Evolutionary conservation across 2,888 invertebrate species (phyloP), one percentile per base, ranked within the genome.

Genomic region (Smittia aterrima): DNA sequence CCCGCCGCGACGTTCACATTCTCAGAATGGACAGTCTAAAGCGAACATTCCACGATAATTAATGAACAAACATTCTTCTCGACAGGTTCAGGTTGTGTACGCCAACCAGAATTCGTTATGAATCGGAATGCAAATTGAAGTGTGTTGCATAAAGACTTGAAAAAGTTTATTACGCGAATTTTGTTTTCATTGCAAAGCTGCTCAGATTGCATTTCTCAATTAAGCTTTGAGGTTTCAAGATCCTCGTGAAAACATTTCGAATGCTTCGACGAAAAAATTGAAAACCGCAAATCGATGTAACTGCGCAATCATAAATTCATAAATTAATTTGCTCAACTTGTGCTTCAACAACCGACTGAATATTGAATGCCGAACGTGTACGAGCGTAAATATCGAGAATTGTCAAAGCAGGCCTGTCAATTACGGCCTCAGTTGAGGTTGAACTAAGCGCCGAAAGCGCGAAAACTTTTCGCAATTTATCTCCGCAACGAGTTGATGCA

Each of bases 281-380:
- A 13, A n/a, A 47, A 16, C 47, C 47, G 47, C 47, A n/a, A 16
- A 47, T 47, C 47, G 47, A 47, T n/a, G 13, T 58, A 7, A 13
- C 20, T 58, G 20, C 58, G 58, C 58, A 58, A 58, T 58, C 58
- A 58, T 58, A 53, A 53, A 53, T 53, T 16, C 53, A 53, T 53
- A 58, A 58, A 58, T 58, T 58, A 58, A 58, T 58, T 58, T 58
- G 58, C 58, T n/a, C 20, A 58, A 58, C 24, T 20, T 11, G 22
- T 13, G 4, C 58, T 22, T 18, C 3, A 11, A 38, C 11, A 38
- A 7, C 7, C 6, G 11, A 11, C 38, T 11, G 11, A 7, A 38
- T 7, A 38, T 6, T 38, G 7, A 38, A 11, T 11, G 38, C 38
- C 7, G 11, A 53, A 53, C 53, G 13, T 11, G 53, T 13, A 4